A percentile compares a stretch with the other conserved stretches of the same genome.
These are phyloP conservation scores for Mus minutoides DNA, from an alignment of 2,797 vertebrate genomes.

Conservation along the genomic window DNA sequence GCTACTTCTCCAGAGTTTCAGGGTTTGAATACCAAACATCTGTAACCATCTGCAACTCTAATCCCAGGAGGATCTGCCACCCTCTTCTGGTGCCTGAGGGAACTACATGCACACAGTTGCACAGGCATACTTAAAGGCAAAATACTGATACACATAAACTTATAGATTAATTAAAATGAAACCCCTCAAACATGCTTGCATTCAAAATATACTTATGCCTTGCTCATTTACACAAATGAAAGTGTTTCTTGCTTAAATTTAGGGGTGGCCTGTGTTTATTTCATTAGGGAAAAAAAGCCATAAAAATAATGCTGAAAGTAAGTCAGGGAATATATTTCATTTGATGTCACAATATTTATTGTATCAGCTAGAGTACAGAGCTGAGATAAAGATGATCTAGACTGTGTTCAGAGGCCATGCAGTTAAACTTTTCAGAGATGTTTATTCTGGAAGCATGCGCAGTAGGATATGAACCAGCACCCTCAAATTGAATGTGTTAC, in stretches of 20 bases:
- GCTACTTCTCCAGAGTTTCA: not conserved
- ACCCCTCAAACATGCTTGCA: constrained; percentile 40
- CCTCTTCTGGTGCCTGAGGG: not conserved
- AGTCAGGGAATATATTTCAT: constrained; percentile 26
- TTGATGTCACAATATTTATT: constrained; percentile 54
- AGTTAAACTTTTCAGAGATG: constrained; percentile 45
- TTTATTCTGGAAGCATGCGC: constrained; percentile 3
- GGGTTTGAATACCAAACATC: not conserved
- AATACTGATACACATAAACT: not conserved
- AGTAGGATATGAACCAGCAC: not conserved
- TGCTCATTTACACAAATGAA: constrained; percentile 7
- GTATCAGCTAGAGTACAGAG: not conserved
- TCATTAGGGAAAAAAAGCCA: constrained; percentile 29
- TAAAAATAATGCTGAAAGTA: constrained; percentile 49
- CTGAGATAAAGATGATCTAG: not conserved
- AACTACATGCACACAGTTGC: not conserved
- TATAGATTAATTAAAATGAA: not conserved
- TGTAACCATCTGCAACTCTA: not conserved
- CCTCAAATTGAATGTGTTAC: not conserved
- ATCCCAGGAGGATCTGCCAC: not conserved
- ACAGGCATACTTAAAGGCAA: not conserved
- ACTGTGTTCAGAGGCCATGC: not conserved
- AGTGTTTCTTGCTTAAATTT: not conserved
- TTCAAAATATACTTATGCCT: constrained; percentile 42
- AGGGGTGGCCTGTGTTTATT: constrained; percentile 34